Conservation (phyloP, 2,888 invertebrate species). For the Lithodes maja region DNA sequence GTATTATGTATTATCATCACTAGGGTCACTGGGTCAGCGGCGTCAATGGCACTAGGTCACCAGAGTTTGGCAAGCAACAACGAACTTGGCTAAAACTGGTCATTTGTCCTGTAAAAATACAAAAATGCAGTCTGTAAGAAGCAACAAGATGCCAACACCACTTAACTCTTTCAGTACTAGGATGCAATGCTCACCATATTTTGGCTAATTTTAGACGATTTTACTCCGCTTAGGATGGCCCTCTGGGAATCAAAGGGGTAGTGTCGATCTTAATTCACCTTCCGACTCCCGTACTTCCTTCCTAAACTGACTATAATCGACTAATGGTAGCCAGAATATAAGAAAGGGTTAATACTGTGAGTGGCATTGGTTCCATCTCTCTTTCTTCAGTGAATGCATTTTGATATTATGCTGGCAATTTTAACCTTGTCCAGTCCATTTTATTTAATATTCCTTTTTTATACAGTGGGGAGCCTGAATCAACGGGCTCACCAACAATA, state of each 20-base stretch:
- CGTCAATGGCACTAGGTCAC: conserved; percentile 44
- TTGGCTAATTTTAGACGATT: too few relatives aligned
- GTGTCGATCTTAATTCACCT: too few relatives aligned
- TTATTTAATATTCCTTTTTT: conserved; percentile 13
- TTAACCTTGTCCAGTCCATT: conserved; percentile 56
- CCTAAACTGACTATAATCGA: too few relatives aligned
- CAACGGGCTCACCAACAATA: conserved; percentile 48
- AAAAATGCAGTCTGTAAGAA: conserved; percentile 52
- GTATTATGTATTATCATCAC: too few relatives aligned
- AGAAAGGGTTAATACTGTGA: too few relatives aligned
- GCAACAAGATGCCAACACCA: conserved; percentile 37
- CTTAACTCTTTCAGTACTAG: neutral
- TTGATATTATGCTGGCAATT: conserved; percentile 58
- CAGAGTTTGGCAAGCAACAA: conserved; percentile 59
- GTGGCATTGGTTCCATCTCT: neutral
- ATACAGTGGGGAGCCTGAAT: conserved; percentile 42
- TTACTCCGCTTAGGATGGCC: too few relatives aligned
- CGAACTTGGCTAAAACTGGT: conserved; percentile 55
- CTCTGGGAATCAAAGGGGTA: too few relatives aligned
- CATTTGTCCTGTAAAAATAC: conserved; percentile 41
- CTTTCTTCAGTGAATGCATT: conserved; percentile 53
- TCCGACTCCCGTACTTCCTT: too few relatives aligned
- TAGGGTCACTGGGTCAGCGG: neutral
- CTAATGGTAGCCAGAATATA: too few relatives aligned
- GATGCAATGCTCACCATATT: neutral